Conservation (phyloP, 2,113 vertebrate species). For the Aramus guarauna region DNA sequence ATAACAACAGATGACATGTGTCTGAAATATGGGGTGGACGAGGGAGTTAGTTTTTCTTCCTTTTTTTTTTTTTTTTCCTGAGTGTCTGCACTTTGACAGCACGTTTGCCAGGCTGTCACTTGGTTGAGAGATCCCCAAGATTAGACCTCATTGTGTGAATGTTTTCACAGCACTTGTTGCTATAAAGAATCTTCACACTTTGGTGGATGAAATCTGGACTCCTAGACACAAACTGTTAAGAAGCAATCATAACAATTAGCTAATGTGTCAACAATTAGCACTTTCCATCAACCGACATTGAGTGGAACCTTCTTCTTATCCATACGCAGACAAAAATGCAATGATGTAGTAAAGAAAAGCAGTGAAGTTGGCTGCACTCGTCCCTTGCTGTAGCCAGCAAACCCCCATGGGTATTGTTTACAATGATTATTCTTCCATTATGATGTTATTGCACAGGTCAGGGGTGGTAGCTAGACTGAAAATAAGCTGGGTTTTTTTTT, state of each 20-base stretch:
- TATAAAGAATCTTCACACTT: slow-evolving; percentile 81
- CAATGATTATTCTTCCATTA: slow-evolving; percentile 84
- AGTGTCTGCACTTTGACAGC: slow-evolving; percentile 77
- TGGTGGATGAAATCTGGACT: slow-evolving; percentile 82
- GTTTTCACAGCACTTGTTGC: slow-evolving; percentile 80
- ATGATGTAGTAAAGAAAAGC: slow-evolving; percentile 83
- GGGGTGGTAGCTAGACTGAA: slow-evolving; percentile 70
- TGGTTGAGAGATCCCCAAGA: slow-evolving; percentile 74
- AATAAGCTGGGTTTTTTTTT: no score
- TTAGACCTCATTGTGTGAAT: slow-evolving; percentile 80
- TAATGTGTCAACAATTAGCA: slow-evolving; percentile 85
- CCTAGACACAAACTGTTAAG: slow-evolving; percentile 76
- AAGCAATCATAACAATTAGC: slow-evolving; percentile 88
- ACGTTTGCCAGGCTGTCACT: slow-evolving; percentile 72
- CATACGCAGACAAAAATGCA: slow-evolving; percentile 80
- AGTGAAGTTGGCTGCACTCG: slow-evolving; percentile 70
- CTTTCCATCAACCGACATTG: slow-evolving; percentile 75
- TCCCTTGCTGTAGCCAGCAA: slow-evolving; percentile 69
- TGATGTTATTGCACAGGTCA: slow-evolving; percentile 78
- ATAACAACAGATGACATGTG: slow-evolving; percentile 81
- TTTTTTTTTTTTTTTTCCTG: slow-evolving; percentile 40
- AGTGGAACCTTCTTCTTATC: slow-evolving; percentile 83
- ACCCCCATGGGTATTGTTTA: slow-evolving; percentile 77
- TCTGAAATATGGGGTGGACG: slow-evolving; percentile 77
- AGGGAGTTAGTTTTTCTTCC: slow-evolving; percentile 63